Base-by-base conservation (phyloP, 2,113 vertebrate species). In the Quiscalus mexicanus region DNA sequence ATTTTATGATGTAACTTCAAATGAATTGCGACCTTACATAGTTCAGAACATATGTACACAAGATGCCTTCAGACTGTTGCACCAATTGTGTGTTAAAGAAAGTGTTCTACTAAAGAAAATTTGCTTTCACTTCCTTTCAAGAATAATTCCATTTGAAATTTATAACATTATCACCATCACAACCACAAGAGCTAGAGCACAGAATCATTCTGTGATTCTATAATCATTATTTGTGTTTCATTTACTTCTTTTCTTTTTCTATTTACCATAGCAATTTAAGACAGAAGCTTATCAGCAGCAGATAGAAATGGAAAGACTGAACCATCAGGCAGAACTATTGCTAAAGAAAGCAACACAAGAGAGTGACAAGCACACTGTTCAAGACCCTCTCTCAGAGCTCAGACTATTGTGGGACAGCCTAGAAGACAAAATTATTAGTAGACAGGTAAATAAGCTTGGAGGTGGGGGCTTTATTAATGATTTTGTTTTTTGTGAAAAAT, bases 271-370 rank as follows among this genome's bases (percentile, higher is more conserved):
- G 99, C 99, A 99, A 98, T 99, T 99, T 97, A 99, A 99, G 98
- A 98, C 98, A 24, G 99, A 99, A 90, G 98, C 99, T 3, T 99
- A 99, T 97, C 99, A 99, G 79, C 99, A 99, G 39, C 99, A 99
- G 97, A 99, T 99, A 85, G 99, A 99, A 97, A 99, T 99, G 99
- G 99, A 99, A 97, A 98, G 99, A 39, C 95, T 99, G 84, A 99
- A 99, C 96, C 99, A 99, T 96, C 99, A 99, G 95, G 98, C 99
- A 7, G 98, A 99, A 27, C 97, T 99, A 44, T 97, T 99, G 84
- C 97, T 99, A 87, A 99, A 99, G 98, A 99, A 99, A 87, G 99
- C 98, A 35, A 98, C 97, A 8, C 98, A 99, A 45, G 99, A 99
- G 56, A 96, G 91, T 11, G 99, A 99, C 87, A 99, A 99, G 37